Percentiles rank a stretch among this genome's conserved stretches.
These are phyloP conservation scores for Perdita meconis DNA, from an alignment of 2,888 invertebrate species.

Conservation along the genomic window DNA sequence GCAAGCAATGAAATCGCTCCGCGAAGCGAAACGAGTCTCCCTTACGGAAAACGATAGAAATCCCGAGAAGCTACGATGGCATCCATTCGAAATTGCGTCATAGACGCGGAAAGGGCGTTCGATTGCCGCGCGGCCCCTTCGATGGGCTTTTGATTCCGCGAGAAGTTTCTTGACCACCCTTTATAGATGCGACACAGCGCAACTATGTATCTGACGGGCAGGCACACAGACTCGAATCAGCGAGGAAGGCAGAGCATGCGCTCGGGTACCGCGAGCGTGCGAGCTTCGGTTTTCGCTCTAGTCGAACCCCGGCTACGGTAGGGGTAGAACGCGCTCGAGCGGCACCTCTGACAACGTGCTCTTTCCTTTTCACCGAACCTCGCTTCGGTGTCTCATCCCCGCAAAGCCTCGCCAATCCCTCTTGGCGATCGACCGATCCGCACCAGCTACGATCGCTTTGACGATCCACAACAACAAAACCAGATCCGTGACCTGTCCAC, in stretches of 20 bases:
- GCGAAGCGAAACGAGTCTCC: too few species aligned
- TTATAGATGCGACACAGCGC: constrained; percentile 43
- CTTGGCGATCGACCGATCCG: background rate
- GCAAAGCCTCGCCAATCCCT: background rate
- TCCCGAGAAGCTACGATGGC: constrained; percentile 23
- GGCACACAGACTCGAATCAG: constrained; percentile 14
- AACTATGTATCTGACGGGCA: constrained; percentile 18
- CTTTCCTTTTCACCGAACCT: background rate
- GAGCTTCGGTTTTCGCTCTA: constrained; percentile 74
- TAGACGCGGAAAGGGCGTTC: background rate
- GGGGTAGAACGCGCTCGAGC: constrained; percentile 78
- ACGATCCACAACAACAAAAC: background rate
- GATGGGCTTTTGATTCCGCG: constrained; percentile 45
- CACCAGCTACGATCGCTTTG: background rate
- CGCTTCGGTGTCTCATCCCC: background rate
- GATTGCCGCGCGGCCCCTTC: constrained; percentile 18
- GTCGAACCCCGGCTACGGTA: constrained; percentile 79
- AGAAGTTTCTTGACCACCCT: constrained; percentile 59
- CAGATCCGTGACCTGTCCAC: background rate
- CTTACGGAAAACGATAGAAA: too few species aligned
- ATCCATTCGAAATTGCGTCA: constrained; percentile 49
- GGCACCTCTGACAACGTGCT: constrained; percentile 68
- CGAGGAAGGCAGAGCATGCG: constrained; percentile 61
- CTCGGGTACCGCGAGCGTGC: constrained; percentile 49
- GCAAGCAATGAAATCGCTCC: too few species aligned